Evolutionary conservation across 2,888 invertebrate genomes (phyloP).

Genomic region (Epirrita christyi): DNA sequence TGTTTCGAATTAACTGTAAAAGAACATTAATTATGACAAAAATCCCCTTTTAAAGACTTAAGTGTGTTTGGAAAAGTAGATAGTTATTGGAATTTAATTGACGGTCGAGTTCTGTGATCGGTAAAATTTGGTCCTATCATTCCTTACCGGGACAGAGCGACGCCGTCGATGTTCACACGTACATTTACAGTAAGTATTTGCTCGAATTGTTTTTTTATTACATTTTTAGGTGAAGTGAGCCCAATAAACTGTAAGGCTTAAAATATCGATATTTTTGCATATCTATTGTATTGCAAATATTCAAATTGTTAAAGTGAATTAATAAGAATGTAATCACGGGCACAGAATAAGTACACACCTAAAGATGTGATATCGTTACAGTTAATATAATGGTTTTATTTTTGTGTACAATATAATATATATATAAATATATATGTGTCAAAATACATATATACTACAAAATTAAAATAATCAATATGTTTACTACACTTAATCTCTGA

Average conservation of each 20-base stretch:
- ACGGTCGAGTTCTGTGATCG: slow-evolving; percentile 74
- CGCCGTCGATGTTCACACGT: slow-evolving; percentile 51
- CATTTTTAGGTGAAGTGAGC: slow-evolving; percentile 41
- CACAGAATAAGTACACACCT: slow-evolving; percentile 75
- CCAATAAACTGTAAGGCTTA: slow-evolving; percentile 33
- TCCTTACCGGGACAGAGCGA: slow-evolving; percentile 83
- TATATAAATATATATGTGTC: too few species aligned
- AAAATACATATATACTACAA: slow-evolving; percentile 57
- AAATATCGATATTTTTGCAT: slow-evolving; percentile 40
- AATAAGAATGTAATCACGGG: slow-evolving; percentile 66
- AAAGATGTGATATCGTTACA: slow-evolving; percentile 81
- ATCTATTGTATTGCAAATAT: slow-evolving; percentile 34
- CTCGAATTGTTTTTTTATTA: slow-evolving; percentile 39
- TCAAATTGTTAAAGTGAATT: slow-evolving; percentile 44
- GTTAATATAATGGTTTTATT: slow-evolving; percentile 75
- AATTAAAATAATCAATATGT: slow-evolving; percentile 58
- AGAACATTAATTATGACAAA: slow-evolving; percentile 21
- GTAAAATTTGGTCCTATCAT: slow-evolving; percentile 87
- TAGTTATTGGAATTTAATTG: slow-evolving; percentile 49
- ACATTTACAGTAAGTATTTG: slow-evolving; percentile 51
- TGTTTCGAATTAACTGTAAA: slow-evolving; percentile 24
- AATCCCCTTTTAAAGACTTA: slow-evolving; percentile 64
- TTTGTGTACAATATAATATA: slow-evolving; percentile 74
- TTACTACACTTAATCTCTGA: slow-evolving; percentile 70
- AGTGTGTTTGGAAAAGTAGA: slow-evolving; percentile 65